phyloP scores from a whole-genome alignment of 2,113 vertebrate species.

The Lanius collurio region DNA sequence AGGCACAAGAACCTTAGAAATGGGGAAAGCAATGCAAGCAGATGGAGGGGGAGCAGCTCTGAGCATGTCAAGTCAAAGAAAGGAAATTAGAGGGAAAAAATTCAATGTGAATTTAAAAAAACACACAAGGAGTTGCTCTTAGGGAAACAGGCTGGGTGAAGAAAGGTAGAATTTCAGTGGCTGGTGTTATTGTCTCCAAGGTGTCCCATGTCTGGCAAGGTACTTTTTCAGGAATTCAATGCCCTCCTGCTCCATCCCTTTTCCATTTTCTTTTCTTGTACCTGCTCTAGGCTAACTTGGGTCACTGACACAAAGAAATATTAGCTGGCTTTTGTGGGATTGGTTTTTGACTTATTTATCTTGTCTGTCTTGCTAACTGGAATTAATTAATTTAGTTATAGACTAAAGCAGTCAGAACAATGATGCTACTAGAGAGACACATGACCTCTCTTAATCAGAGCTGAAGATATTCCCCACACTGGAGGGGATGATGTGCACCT shows the following conservation, averaged over 20 bases:
- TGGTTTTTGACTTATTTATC: not conserved
- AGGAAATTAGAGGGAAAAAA: not conserved
- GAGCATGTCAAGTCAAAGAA: not conserved
- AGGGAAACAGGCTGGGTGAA: not conserved
- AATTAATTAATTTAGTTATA: not conserved
- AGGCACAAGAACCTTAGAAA: not conserved
- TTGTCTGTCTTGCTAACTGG: not conserved
- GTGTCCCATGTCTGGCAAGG: not conserved
- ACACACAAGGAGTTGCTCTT: not conserved
- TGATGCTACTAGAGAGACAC: not conserved
- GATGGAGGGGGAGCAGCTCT: not conserved
- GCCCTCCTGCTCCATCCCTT: not conserved
- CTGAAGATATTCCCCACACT: not conserved
- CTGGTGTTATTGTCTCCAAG: not conserved
- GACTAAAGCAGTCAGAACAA: not conserved
- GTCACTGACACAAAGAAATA: not conserved
- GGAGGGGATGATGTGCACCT: fast-evolving
- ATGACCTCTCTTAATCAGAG: not conserved
- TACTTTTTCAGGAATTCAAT: not conserved
- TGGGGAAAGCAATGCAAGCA: not conserved
- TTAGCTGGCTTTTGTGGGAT: not conserved
- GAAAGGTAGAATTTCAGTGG: not conserved
- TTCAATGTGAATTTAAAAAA: not conserved
- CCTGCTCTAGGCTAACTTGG: not conserved
- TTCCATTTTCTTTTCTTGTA: not conserved